Evolutionary conservation across 2,888 invertebrate genomes (phyloP), one percentile per base, ranked within the genome.

Genomic region (Volucella inflata): DNA sequence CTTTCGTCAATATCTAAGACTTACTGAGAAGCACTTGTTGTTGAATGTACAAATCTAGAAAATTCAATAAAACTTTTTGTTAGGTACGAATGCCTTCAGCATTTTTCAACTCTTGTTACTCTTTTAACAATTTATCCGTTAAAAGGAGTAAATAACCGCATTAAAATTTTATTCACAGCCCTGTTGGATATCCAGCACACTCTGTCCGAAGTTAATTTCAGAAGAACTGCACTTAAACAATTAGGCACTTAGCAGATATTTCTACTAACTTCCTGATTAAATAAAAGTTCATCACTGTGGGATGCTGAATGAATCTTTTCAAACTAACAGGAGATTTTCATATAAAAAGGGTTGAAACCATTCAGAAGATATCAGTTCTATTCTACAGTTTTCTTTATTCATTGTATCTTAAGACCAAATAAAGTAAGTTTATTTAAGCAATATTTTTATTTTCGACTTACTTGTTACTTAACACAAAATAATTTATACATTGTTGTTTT

Each of bases 181-280:
- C 81, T 46, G 50, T 62, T 44, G 67, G 55, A 65, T 10, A 53
- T 46, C 10, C 11, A 3, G 30, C 30, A 42, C 10, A 16, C 9
- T 38, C n/a, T 46, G n/a, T 30, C 9, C 38, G 17, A 62, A 14
- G 17, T 16, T 17, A 21, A 17, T 11, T 9, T 53, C 16, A 48
- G 12, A 60, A 36, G 55, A 16, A 60, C 4, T 75, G 84, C 84
- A 80, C 84, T 85, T 85, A 85, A 85, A 38, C 71, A 85, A 85
- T 85, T 85, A 85, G 30, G 11, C 36, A 55, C n/a, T 65, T 36
- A 50, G 40, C 57, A 64, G 70, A 65, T 59, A 51, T 51, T 74
- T 16, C 8, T 51, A 14, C 16, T 6, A 8, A 62, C 42, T 67
- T 64, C 57, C 50, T 72, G 48, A 72, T 67, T 82, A 4, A 72